These are phyloP conservation scores for Paralinhomoeus sp. DNA, from an alignment of 2,888 invertebrate genomes.

Conservation along the genomic window DNA sequence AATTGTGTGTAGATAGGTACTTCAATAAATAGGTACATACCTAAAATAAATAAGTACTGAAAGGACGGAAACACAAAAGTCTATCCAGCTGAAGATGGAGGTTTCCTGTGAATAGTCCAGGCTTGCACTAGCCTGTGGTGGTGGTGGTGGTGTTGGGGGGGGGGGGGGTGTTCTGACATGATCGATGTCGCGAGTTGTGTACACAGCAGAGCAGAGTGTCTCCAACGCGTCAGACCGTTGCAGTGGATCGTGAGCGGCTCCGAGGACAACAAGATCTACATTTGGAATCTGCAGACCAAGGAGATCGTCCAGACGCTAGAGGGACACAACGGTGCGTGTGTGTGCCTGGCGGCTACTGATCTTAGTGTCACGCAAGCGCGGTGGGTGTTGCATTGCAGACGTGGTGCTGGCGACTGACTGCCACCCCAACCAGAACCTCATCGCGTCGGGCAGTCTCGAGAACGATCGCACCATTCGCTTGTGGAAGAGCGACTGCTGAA, in stretches of 20 bases:
- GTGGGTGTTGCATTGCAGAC: conserved; percentile 35
- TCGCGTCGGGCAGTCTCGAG: conserved; percentile 91
- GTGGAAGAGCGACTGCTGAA: conserved; percentile 59
- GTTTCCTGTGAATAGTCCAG: no score
- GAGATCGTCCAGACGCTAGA: conserved; percentile 92
- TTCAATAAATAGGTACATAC: no score
- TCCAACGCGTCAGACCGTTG: no score
- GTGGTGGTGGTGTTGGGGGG: no score
- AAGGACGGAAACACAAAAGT: no score
- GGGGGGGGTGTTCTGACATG: no score
- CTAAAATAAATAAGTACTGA: no score
- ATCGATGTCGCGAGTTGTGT: no score
- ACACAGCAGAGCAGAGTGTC: no score
- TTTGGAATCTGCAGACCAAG: conserved; percentile 98
- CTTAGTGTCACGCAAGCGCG: not conserved
- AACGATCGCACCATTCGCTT: conserved; percentile 95
- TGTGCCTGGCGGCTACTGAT: not conserved
- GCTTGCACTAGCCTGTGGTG: no score
- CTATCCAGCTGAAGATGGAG: no score
- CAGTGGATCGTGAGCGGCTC: conserved; percentile 99
- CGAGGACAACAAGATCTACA: conserved; percentile 92
- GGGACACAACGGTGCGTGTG: conserved; percentile 59
- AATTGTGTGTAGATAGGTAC: no score
- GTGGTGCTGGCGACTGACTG: conserved; percentile 91
- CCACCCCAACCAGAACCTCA: conserved; percentile 96